phyloP scores from a whole-genome alignment of 2,797 vertebrate species.

The Coluber constrictor region DNA sequence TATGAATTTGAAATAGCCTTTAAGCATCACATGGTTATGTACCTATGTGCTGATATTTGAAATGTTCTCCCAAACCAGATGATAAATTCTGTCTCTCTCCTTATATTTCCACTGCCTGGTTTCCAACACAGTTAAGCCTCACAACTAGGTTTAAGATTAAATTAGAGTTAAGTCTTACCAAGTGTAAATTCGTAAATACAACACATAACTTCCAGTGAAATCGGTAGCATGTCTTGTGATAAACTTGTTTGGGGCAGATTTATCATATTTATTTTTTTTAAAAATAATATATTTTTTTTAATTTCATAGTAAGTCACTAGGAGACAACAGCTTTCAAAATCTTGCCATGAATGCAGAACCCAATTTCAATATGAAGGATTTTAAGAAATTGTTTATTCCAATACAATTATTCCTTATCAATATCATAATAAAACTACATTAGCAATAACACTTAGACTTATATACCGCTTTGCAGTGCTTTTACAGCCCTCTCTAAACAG shows the following conservation, averaged over 20 bases:
- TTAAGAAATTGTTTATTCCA: not conserved
- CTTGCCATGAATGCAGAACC: not conserved
- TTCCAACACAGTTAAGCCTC: not conserved
- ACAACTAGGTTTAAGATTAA: not conserved
- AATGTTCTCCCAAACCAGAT: not conserved
- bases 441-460: no score
- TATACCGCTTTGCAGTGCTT: no score
- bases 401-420: not conserved
- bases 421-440: not conserved
- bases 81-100: not conserved
- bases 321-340: not conserved
- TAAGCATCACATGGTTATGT: not conserved
- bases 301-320: not conserved
- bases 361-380: not conserved
- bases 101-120: not conserved
- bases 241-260: not conserved
- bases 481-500: no score
- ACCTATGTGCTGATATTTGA: not conserved
- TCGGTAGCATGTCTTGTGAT: not conserved
- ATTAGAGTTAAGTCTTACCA: not conserved
- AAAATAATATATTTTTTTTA: not conserved
- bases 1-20: not conserved
- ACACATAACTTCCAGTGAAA: not conserved
- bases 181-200: not conserved
- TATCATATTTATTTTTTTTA: not conserved